A percentile compares a stretch with the other conserved stretches of the same genome.
Conservation (phyloP, 2,888 invertebrate species). For the Arenicola marina region DNA sequence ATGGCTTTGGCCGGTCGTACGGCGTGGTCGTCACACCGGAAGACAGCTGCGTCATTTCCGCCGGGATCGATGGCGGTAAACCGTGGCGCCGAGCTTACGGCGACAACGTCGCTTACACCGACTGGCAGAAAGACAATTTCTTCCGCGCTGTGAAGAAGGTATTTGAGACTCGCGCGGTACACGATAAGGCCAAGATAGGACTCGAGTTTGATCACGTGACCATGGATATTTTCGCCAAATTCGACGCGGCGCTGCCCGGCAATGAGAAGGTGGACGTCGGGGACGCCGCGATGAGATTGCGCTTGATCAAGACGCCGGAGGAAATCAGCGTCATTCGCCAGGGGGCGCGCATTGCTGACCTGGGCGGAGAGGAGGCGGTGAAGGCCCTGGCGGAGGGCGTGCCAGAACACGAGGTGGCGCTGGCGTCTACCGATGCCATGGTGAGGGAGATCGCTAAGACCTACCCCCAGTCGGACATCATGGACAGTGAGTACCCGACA, state of each 20-base stretch:
- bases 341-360: slow-evolving; percentile 22
- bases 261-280: slow-evolving; percentile 16
- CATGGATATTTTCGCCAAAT: slow-evolving; percentile 16
- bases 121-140: slow-evolving; percentile 28
- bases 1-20: slow-evolving; percentile 19
- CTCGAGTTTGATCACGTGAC: slow-evolving; percentile 27
- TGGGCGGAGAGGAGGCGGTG: slow-evolving; percentile 19
- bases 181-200: slow-evolving; percentile 11
- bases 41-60: not conserved
- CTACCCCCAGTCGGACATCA: slow-evolving; percentile 17
- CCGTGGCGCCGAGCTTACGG: slow-evolving; percentile 21
- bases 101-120: slow-evolving; percentile 24
- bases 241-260: slow-evolving; percentile 5
- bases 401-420: slow-evolving; percentile 28
- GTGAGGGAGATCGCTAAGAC: slow-evolving; percentile 21
- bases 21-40: slow-evolving; percentile 21
- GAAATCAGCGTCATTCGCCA: slow-evolving; percentile 18
- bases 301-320: slow-evolving; percentile 18
- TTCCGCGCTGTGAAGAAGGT: slow-evolving; percentile 12
- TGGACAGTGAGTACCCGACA: slow-evolving; percentile 28
- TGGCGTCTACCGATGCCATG: slow-evolving; percentile 18
- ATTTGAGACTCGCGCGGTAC: not conserved
- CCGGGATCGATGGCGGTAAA: slow-evolving; percentile 24
- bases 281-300: slow-evolving; percentile 15
- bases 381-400: slow-evolving; percentile 17